These are phyloP conservation scores for Chondrosia reniformis DNA, from an alignment of 37 sponge, comb jelly and placozoan genomes.

Conservation along the genomic window DNA sequence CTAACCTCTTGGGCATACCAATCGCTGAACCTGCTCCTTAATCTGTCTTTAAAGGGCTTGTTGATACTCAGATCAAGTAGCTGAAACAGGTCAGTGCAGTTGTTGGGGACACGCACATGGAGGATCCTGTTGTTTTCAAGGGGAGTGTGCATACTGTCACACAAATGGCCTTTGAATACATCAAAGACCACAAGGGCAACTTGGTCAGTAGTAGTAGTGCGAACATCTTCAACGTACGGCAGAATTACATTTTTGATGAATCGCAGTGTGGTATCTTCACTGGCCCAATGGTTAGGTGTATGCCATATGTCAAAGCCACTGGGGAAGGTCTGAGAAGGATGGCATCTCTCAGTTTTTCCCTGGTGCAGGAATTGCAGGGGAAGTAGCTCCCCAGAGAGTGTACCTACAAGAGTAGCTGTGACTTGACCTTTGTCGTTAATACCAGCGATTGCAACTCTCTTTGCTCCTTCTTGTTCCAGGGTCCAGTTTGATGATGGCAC, in stretches of 20 bases:
- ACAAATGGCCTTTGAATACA: slow-evolving; percentile 22
- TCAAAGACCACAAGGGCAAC: slow-evolving; percentile 23
- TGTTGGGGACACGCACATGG: not conserved
- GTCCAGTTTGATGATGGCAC: slow-evolving; percentile 7
- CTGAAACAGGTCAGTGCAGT: slow-evolving; percentile 18
- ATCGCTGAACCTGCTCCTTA: not conserved
- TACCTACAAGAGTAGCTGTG: not conserved
- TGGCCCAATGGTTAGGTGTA: slow-evolving; percentile 27
- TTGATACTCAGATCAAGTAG: slow-evolving; percentile 2
- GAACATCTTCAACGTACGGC: not conserved
- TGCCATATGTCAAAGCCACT: not conserved
- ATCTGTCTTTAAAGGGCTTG: not conserved
- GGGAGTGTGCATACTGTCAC: not conserved
- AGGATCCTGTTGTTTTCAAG: not conserved
- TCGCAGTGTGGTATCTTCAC: slow-evolving; percentile 21
- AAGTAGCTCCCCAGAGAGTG: not conserved
- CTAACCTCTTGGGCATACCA: slow-evolving; percentile 12
- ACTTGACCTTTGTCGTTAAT: slow-evolving; percentile 5
- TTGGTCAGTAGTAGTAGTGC: not conserved
- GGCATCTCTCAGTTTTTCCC: slow-evolving; percentile 6
- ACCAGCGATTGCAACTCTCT: slow-evolving; percentile 14
- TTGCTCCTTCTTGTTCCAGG: not conserved
- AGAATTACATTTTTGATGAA: slow-evolving; percentile 32
- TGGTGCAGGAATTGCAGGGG: not conserved
- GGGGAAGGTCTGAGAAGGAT: not conserved